These are phyloP conservation scores for Sarcophilus harrisii DNA, from an alignment of 2,797 vertebrate genomes.

Conservation along the genomic window DNA sequence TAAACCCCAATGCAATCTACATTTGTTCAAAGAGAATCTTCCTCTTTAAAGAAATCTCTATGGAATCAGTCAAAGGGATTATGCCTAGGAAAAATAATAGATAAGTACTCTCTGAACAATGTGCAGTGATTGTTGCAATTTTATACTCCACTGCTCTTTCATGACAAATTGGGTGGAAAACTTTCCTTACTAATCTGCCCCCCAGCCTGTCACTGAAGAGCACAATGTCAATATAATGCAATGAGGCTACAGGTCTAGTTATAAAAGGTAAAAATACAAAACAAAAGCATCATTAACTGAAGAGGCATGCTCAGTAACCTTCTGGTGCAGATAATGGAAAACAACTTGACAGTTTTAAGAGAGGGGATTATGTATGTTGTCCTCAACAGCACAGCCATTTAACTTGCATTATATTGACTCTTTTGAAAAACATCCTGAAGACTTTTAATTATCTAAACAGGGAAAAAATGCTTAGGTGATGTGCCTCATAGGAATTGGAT, in stretches of 20 bases:
- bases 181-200: background rate
- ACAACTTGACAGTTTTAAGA: background rate
- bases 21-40: background rate
- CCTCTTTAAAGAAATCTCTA: background rate
- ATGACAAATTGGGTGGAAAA: constrained; percentile 17
- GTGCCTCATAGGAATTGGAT: background rate
- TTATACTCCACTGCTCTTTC: constrained; percentile 5
- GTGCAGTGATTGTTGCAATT: constrained; percentile 10
- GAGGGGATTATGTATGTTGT: constrained; percentile 6
- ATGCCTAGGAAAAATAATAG: constrained; percentile 1
- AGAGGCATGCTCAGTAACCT: constrained; percentile 8
- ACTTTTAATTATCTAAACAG: background rate
- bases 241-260: background rate
- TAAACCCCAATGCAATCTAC: background rate
- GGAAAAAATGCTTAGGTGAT: background rate
- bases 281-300: constrained; percentile 17
- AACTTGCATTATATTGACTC: background rate
- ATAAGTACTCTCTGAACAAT: background rate
- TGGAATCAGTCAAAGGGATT: background rate
- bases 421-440: background rate
- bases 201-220: constrained; percentile 14
- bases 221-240: background rate
- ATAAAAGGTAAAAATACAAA: background rate
- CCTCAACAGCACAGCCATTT: constrained; percentile 11
- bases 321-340: constrained; percentile 28